Evolutionary conservation across 2,888 invertebrate genomes (phyloP), one percentile per base, ranked within the genome.

Genomic region (Leptothorax acervorum): DNA sequence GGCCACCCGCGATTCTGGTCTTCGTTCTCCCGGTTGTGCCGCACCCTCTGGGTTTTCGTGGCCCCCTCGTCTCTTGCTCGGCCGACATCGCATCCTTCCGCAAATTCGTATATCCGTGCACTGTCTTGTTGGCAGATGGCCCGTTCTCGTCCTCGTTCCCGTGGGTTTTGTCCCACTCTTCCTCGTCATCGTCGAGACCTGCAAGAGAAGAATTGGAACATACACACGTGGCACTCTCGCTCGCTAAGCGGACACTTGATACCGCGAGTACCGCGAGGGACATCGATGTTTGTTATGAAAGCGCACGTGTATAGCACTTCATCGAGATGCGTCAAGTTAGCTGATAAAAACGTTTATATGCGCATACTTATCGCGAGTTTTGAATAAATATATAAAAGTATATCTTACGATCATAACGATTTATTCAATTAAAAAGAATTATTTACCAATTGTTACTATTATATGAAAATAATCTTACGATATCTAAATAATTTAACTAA

Each of bases 1-100:
- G 95, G 0, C 97, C 96, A 0, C 97, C 97, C 11, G 96, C 95
- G 51, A 97, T 95, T 48, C 96, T 95, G 0, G 96, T 90, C 92
- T 95, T 95, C 11, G 95, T 94, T 57, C 95, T 95, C 1, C 95
- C 95, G 90, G 95, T 96, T 6, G 96, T 93, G 0, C 97, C 97
- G 90, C 97, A 97, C 63, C 96, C 96, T 95, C 94, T 48, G 39
- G 89, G 84, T 3, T 81, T 90, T 23, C 92, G 90, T 18, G 90
- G 73, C 18, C 86, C 76, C 78, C 90, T 85, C 31, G 53, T 85
- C 31, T 70, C 35, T 12, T 84, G 71, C 23, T 71, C 31, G 15
- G 12, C n/a, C 31, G 15, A 31, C 15, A 12, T 71, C 23, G 3
- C 23, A 8, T 71, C 15, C n/a, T 63, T 82, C 42, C n/a, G 31